Conservation (phyloP, 2,888 invertebrate species). For the Pollenia griseotomentosa region DNA sequence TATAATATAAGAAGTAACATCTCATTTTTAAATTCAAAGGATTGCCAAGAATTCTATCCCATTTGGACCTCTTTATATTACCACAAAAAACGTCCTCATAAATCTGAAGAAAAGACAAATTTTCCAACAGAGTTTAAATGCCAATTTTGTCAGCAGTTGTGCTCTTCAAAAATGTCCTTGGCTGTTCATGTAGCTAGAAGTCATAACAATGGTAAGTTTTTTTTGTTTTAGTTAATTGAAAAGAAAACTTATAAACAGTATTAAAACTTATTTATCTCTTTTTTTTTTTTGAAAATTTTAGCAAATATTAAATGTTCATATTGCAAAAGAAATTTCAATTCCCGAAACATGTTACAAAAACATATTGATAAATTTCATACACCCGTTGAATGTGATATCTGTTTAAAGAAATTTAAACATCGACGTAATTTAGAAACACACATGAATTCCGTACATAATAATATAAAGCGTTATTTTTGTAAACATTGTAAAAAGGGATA, state of each 20-base stretch:
- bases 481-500: conserved; percentile 81
- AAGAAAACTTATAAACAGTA: background rate
- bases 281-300: conserved; percentile 40
- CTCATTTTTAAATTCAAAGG: conserved; percentile 71
- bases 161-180: conserved; percentile 81
- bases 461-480: conserved; percentile 80
- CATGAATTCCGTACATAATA: conserved; percentile 80
- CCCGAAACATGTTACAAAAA: conserved; percentile 77
- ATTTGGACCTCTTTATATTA: conserved; percentile 81
- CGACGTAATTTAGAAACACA: conserved; percentile 80
- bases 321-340: conserved; percentile 78
- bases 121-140: conserved; percentile 74
- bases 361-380: conserved; percentile 80
- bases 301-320: conserved; percentile 77
- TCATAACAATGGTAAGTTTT: conserved; percentile 82
- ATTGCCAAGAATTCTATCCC: conserved; percentile 79
- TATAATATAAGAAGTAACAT: background rate
- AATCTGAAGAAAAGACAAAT: background rate
- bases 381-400: conserved; percentile 78
- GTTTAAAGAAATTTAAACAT: conserved; percentile 80
- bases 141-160: conserved; percentile 81
- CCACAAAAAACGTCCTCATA: conserved; percentile 78
- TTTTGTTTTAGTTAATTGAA: background rate
- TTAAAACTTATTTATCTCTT: background rate
- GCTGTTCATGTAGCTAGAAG: conserved; percentile 82